These are phyloP conservation scores for Rhabditophanes sp. DNA, from an alignment of 2,888 invertebrate species.

Conservation along the genomic window DNA sequence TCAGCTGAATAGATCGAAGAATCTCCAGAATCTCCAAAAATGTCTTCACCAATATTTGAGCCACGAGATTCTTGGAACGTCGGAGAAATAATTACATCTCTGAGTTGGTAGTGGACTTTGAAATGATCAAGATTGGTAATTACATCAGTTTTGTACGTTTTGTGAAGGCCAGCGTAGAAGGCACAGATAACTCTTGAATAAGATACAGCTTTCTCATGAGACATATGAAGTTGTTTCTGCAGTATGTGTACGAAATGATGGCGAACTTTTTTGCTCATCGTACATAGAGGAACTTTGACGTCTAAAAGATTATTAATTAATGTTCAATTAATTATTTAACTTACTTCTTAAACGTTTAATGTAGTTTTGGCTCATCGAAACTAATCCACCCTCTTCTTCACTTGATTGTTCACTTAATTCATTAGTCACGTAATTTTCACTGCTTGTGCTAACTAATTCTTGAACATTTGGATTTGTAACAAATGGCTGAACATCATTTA, in stretches of 20 bases:
- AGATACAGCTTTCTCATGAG: slow-evolving; percentile 8
- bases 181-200: slow-evolving; percentile 35
- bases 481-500: slow-evolving; percentile 41
- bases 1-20: no score
- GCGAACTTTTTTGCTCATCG: slow-evolving; percentile 12
- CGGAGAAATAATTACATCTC: no score
- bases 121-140: no score
- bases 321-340: slow-evolving; percentile 4
- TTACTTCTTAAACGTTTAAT: slow-evolving; percentile 8
- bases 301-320: slow-evolving; percentile 8
- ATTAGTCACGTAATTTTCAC: no score
- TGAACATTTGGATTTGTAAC: no score
- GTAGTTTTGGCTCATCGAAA: slow-evolving; percentile 13
- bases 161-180: slow-evolving; percentile 35
- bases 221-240: slow-evolving; percentile 12
- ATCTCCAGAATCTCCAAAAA: no score
- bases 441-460: no score
- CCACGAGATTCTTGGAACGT: no score
- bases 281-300: slow-evolving; percentile 12
- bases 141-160: slow-evolving; percentile 23
- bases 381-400: neutral
- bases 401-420: neutral
- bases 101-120: no score
- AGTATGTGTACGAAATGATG: slow-evolving; percentile 15
- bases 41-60: no score